Evolutionary conservation across 2,113 vertebrate genomes (phyloP).

Genomic region (Gorsachius goisagi): DNA sequence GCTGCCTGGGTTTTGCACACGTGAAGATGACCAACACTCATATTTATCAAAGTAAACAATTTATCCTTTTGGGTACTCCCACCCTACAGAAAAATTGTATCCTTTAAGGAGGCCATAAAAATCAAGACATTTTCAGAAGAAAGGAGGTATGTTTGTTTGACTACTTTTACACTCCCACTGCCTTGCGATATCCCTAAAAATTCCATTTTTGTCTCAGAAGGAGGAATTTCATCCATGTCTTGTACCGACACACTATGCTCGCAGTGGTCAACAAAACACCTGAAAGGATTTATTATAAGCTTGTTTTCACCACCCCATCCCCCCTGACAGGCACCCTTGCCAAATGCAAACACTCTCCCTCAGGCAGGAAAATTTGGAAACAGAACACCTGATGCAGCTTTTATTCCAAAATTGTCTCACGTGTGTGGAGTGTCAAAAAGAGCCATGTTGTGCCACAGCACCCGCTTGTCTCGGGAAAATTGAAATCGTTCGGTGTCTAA

Average conservation of each 20-base stretch:
- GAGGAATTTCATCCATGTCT: not conserved
- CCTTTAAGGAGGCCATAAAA: not conserved
- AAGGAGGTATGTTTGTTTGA: not conserved
- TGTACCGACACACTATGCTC: not conserved
- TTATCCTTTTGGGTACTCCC: not conserved
- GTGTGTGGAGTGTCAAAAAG: conserved; percentile 2
- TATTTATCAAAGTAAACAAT: not conserved
- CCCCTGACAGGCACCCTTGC: not conserved
- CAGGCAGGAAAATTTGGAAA: conserved; percentile 10
- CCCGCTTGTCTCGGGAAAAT: not conserved
- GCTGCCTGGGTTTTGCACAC: not conserved
- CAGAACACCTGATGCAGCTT: conserved; percentile 28
- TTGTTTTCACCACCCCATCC: not conserved
- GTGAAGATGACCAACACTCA: accelerated
- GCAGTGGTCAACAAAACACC: not conserved
- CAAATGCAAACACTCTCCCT: conserved; percentile 18
- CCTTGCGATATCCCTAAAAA: not conserved
- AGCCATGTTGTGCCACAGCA: conserved; percentile 45
- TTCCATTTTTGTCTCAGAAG: not conserved
- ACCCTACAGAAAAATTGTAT: not conserved
- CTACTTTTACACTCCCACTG: not conserved
- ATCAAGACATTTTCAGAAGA: not conserved
- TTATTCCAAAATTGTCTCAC: conserved; percentile 1
- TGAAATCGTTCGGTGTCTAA: conserved; percentile 23
- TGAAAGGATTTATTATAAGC: not conserved